Percentiles rank a stretch among this genome's conserved stretches.
Evolutionary conservation across 1,140 invertebrate genomes (phyloP).

Genomic region (Tetranychus urticae): DNA sequence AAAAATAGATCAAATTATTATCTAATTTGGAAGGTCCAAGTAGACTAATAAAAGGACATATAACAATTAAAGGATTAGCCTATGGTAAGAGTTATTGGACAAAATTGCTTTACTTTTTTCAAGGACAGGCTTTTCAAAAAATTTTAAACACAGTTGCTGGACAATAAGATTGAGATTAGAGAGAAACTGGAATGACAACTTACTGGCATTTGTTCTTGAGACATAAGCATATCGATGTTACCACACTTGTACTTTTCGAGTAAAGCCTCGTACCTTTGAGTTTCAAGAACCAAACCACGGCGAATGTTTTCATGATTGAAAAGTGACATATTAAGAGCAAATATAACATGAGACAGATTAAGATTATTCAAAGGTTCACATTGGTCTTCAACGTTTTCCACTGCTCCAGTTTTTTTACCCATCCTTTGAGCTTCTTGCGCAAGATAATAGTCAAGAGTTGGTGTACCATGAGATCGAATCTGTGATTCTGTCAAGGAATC

Average conservation of each 20-base stretch:
- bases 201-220: constrained; percentile 22
- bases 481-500: constrained; percentile 29
- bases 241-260: constrained; percentile 32
- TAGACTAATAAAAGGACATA: no score
- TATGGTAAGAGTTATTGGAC: not conserved
- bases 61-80: not conserved
- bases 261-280: constrained; percentile 26
- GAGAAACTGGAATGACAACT: not conserved
- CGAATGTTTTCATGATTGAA: constrained; percentile 25
- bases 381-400: constrained; percentile 31
- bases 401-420: constrained; percentile 27
- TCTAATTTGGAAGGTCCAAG: no score
- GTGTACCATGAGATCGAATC: constrained; percentile 26
- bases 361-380: constrained; percentile 30
- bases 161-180: no score
- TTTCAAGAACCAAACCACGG: constrained; percentile 13
- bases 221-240: constrained; percentile 28
- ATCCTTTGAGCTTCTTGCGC: constrained; percentile 27
- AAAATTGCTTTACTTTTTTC: not conserved
- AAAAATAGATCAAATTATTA: not conserved
- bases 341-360: constrained; percentile 29
- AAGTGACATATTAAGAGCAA: constrained; percentile 30
- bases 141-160: no score
- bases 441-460: constrained; percentile 30
- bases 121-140: no score